phyloP scores from a whole-genome alignment of 2,888 invertebrate genomes.

The Calameuta idolon region DNA sequence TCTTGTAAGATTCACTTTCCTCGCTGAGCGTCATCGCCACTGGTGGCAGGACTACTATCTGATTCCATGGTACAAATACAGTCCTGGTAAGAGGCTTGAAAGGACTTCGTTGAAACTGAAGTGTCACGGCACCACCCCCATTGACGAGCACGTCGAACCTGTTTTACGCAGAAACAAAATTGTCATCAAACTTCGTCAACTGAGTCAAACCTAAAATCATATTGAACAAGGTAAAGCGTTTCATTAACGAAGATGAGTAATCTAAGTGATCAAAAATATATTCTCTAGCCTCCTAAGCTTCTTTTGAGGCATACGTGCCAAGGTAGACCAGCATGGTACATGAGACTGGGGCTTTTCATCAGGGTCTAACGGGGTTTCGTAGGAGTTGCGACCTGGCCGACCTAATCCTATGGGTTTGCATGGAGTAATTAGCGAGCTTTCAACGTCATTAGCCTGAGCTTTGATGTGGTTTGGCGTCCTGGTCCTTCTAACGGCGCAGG shows the following conservation, averaged over 20 bases:
- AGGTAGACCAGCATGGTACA: background rate
- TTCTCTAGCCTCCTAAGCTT: background rate
- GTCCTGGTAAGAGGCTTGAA: conserved; percentile 90
- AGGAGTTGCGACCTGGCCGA: conserved; percentile 20
- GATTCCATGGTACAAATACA: conserved; percentile 97
- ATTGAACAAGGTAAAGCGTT: background rate
- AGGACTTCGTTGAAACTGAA: conserved; percentile 96
- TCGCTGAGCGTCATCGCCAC: conserved; percentile 88
- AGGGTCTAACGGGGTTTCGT: background rate
- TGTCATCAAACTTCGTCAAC: background rate
- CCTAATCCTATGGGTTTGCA: conserved; percentile 48
- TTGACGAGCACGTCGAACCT: conserved; percentile 99
- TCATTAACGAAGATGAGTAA: background rate
- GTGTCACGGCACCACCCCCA: conserved; percentile 96
- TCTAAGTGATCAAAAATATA: background rate
- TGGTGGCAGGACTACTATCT: conserved; percentile 92
- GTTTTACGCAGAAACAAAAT: conserved; percentile 35
- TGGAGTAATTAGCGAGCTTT: conserved; percentile 58
- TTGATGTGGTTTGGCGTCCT: conserved; percentile 54
- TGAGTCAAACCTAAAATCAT: background rate
- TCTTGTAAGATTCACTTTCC: conserved; percentile 68
- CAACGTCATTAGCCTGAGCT: conserved; percentile 56
- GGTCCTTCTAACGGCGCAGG: conserved; percentile 15
- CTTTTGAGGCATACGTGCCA: background rate
- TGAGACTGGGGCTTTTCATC: background rate